A percentile compares a stretch with the other conserved stretches of the same genome.
These are phyloP conservation scores for Pantherophis vulpinus DNA, from an alignment of 2,797 vertebrate genomes.

Conservation along the genomic window DNA sequence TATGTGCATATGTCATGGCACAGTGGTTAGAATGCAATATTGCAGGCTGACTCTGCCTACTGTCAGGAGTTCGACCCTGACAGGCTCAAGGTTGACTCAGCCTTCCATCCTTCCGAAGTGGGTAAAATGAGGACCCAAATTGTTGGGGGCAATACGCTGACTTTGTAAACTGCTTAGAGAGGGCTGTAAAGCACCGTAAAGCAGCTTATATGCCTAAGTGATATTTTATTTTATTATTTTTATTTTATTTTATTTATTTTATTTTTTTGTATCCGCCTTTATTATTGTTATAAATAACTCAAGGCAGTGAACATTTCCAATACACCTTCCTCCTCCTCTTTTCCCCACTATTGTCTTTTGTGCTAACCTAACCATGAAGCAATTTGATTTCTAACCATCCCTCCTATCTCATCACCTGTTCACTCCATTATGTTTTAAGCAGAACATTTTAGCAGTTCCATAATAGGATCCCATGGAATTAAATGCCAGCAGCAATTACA, in stretches of 20 bases:
- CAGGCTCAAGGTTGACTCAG: not conserved
- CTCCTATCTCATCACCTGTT: not conserved
- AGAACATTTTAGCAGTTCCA: not conserved
- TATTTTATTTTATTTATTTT: too few relatives aligned
- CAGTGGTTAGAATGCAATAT: not conserved
- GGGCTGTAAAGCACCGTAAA: not conserved
- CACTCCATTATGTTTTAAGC: not conserved
- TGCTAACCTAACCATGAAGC: not conserved
- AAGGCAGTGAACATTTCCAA: not conserved
- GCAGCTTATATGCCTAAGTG: not conserved
- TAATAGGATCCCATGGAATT: not conserved
- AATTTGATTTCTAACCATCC: not conserved
- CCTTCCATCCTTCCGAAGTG: not conserved
- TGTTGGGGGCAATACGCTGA: not conserved
- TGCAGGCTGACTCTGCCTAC: not conserved
- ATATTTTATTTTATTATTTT: not conserved
- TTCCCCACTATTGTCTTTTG: not conserved
- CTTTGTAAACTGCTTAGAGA: not conserved
- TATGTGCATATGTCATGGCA: not conserved
- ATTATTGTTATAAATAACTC: not conserved
- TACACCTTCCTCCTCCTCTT: not conserved
- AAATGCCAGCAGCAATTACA: not conserved
- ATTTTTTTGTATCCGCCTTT: not conserved
- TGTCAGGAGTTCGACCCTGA: not conserved
- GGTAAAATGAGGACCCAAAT: not conserved